A percentile compares a stretch with the other conserved stretches of the same genome.
Conservation (phyloP, 1,140 invertebrate genomes). For the Drosophila ananassae region DNA sequence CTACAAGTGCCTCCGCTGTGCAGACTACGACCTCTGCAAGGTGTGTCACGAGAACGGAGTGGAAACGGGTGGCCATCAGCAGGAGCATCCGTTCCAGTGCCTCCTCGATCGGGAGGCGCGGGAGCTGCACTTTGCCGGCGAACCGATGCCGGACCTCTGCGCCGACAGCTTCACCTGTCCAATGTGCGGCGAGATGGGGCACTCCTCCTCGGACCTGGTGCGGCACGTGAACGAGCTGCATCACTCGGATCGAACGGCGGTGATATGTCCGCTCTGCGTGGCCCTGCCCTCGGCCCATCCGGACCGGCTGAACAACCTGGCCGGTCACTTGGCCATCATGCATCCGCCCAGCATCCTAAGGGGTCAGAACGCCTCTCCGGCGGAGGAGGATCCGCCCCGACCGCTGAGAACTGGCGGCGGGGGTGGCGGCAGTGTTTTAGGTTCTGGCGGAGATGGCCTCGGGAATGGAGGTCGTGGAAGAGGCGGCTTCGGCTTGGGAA, state of each 20-base stretch:
- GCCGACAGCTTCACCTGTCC: constrained; percentile 69
- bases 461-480: too few relatives aligned
- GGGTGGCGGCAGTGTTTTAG: too few relatives aligned
- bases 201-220: constrained; percentile 27
- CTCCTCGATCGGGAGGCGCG: constrained; percentile 39
- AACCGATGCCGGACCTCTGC: constrained; percentile 33
- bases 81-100: constrained; percentile 56
- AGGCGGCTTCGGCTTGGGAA: too few relatives aligned
- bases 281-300: constrained; percentile 25
- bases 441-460: too few relatives aligned
- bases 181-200: constrained; percentile 51
- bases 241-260: constrained; percentile 3
- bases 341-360: constrained; percentile 20
- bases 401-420: too few relatives aligned
- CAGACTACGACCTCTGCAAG: constrained; percentile 52
- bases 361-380: background rate
- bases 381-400: background rate
- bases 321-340: constrained; percentile 17
- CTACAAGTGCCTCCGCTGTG: constrained; percentile 61
- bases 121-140: constrained; percentile 47
- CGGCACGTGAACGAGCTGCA: constrained; percentile 35
- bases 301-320: constrained; percentile 14
- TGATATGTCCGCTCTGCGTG: constrained; percentile 62
- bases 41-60: constrained; percentile 32
- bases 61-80: constrained; percentile 11